Evolutionary conservation across 2,113 vertebrate genomes (phyloP), one percentile per base, ranked within the genome.

Genomic region (Oncorhynchus clarkii): DNA sequence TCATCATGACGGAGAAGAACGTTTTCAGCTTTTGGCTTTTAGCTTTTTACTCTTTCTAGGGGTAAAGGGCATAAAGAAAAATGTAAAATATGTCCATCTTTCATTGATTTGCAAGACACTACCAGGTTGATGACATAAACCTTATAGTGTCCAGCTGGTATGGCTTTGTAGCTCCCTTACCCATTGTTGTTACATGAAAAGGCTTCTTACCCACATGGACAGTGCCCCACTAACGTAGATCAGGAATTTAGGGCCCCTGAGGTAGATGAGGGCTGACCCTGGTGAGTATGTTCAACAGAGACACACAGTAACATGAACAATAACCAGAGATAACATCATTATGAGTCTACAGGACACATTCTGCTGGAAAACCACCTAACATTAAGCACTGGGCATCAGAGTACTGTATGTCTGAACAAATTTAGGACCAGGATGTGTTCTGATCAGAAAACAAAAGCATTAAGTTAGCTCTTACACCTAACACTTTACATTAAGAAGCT

Each of bases 201-300:
- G 67, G 76, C 76, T 83, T 87, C 93, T 94, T 95, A 93, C 88
- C 90, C 92, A 92, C 90, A 92, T 92, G 62, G 93, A 95, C 84
- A 94, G 89, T 11, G 92, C 92, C 89, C 91, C 93, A 88, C 89
- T 95, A 45, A 76, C 59, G 6, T 93, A 95, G 84, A 93, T 92
- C 78, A 91, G 91, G 89, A 95, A 91, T 82, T 91, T 93, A 80
- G 89, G 91, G 83, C 92, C 91, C 77, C 76, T 85, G 71, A 94
- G 78, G 80, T 92, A 91, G 87, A 90, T 89, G 72, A 94, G 70
- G 73, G 88, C 86, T 89, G 87, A 85, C 87, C 87, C 91, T 94
- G 82, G 72, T 31, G 82, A 45, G 39, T 54, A 54, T 1, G 14
- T 54, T 54, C 51, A 54, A 90, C 59, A 64, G 67, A 83, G 83